phyloP scores from a whole-genome alignment of 2,797 vertebrate genomes.

The Coregonus sp. region DNA sequence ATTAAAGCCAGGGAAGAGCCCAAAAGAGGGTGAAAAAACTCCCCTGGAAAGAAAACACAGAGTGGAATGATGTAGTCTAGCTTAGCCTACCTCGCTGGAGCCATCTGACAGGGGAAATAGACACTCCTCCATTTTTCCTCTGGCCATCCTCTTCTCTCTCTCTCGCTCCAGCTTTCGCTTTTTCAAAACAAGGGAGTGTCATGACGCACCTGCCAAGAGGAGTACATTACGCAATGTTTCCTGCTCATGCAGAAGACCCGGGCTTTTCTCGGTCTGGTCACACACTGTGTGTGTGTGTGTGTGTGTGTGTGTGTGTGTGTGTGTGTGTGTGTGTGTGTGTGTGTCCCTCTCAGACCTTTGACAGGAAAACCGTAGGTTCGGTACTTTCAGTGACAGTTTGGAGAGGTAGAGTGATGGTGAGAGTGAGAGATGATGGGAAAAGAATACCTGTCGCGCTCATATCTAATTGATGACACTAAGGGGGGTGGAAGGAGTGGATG shows the following conservation, averaged over 20 bases:
- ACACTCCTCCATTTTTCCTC: slow-evolving; percentile 56
- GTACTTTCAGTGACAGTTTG: not conserved
- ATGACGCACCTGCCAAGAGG: slow-evolving; percentile 62
- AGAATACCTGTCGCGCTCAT: not conserved
- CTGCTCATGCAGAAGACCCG: slow-evolving; percentile 57
- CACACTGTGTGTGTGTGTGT: slow-evolving; percentile 24
- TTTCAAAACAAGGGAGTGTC: slow-evolving; percentile 43
- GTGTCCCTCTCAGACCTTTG: not conserved
- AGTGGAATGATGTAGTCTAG: slow-evolving; percentile 30
- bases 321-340: slow-evolving; percentile 17
- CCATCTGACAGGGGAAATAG: slow-evolving; percentile 56
- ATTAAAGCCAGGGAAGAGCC: slow-evolving; percentile 16
- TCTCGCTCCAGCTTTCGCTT: not conserved
- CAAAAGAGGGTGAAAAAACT: not conserved
- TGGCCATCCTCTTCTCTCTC: not conserved
- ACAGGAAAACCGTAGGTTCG: not conserved
- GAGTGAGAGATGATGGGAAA: not conserved
- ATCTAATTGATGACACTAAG: no score
- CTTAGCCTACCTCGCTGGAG: slow-evolving; percentile 40
- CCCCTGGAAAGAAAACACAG: not conserved
- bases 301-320: slow-evolving; percentile 19
- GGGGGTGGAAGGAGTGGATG: not conserved
- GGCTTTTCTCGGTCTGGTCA: slow-evolving; percentile 28
- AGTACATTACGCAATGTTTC: slow-evolving; percentile 52
- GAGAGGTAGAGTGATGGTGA: not conserved